Percentiles rank a stretch among this genome's conserved stretches.
Evolutionary conservation across 2,113 vertebrate species (phyloP).

Genomic region (Peucedramus taeniatus): DNA sequence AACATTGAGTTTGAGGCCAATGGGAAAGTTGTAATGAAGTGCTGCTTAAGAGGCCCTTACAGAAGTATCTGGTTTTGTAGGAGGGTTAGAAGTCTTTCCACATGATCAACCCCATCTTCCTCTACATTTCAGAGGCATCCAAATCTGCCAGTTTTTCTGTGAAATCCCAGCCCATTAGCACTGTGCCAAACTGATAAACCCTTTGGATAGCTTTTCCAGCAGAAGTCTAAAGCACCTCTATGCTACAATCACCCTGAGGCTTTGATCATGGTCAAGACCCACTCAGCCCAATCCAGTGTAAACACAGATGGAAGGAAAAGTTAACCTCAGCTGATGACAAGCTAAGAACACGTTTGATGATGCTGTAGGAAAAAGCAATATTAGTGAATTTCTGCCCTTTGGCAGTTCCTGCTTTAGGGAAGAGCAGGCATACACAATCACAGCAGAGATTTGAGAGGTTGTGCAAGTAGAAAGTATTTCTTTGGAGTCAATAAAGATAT

Average conservation of each 20-base stretch:
- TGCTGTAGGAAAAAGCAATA: not conserved
- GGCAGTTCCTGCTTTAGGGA: not conserved
- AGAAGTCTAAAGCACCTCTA: not conserved
- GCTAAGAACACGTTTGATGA: not conserved
- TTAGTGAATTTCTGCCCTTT: not conserved
- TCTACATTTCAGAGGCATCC: not conserved
- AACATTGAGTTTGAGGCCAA: conserved; percentile 33
- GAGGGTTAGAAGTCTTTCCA: not conserved
- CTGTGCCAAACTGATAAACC: not conserved
- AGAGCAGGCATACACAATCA: not conserved
- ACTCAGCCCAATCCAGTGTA: not conserved
- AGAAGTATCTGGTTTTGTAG: not conserved
- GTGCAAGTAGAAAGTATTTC: not conserved
- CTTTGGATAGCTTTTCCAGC: not conserved
- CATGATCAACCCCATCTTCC: not conserved
- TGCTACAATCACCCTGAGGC: not conserved
- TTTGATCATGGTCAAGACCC: not conserved
- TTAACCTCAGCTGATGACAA: not conserved
- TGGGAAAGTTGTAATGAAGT: conserved; percentile 30
- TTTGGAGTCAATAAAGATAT: not conserved
- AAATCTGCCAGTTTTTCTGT: not conserved
- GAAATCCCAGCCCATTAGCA: not conserved
- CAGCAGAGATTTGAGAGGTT: not conserved
- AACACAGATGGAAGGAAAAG: conserved; percentile 15
- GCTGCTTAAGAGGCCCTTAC: not conserved